These are phyloP conservation scores for Poeciliopsis presidionis DNA, from an alignment of 2,797 vertebrate genomes.

Conservation along the genomic window DNA sequence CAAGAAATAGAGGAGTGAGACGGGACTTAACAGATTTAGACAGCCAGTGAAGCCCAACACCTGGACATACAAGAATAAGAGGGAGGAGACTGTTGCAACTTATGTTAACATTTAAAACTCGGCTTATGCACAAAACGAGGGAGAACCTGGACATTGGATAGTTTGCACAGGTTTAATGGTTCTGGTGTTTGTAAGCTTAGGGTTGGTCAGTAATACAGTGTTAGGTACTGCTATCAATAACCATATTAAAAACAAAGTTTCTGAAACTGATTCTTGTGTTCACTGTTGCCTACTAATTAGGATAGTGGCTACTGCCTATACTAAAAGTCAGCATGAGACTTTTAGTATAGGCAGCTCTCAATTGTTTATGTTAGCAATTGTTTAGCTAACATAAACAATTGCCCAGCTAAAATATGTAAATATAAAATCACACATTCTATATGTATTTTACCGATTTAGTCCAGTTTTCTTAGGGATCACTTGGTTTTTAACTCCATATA, in stretches of 20 bases:
- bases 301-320: background rate
- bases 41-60: slow-evolving; percentile 81
- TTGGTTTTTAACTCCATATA: background rate
- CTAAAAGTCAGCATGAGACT: background rate
- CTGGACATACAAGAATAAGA: slow-evolving; percentile 64
- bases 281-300: background rate
- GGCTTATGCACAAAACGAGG: slow-evolving; percentile 26
- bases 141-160: slow-evolving; percentile 25
- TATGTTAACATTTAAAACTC: slow-evolving; percentile 52
- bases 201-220: background rate
- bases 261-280: background rate
- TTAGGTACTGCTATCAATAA: background rate
- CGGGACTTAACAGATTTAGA: slow-evolving; percentile 82
- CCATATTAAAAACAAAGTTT: background rate
- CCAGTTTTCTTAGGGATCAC: background rate
- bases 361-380: no score
- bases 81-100: slow-evolving; percentile 49
- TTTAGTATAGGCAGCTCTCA: no score
- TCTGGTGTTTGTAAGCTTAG: background rate
- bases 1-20: slow-evolving; percentile 74
- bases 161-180: background rate
- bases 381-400: background rate
- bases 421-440: background rate
- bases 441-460: background rate
- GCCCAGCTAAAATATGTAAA: background rate